Percentiles rank a stretch among this genome's conserved stretches.
Evolutionary conservation across 2,888 invertebrate species (phyloP).

Genomic region (Onchidella celtica): DNA sequence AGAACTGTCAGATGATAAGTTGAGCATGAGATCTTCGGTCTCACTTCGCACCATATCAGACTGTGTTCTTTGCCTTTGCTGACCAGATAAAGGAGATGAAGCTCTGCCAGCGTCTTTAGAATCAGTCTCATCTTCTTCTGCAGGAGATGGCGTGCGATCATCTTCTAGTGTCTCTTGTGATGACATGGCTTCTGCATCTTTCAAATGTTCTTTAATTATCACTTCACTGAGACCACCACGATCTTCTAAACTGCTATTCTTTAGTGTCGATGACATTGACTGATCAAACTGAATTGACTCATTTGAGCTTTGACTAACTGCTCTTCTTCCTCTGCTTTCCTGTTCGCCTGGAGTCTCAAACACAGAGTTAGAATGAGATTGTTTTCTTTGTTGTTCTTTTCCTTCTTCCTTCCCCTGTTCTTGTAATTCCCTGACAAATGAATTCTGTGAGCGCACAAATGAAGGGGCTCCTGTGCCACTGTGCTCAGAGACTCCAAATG

Average conservation of each 20-base stretch:
- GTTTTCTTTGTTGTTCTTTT: neutral
- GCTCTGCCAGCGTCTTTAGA: neutral
- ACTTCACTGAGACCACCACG: neutral
- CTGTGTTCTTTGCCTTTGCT: neutral
- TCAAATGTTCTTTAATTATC: too few species aligned
- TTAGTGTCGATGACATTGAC: neutral
- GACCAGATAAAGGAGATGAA: neutral
- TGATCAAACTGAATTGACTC: neutral
- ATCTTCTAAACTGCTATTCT: neutral
- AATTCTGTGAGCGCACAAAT: neutral
- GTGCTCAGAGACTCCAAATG: conserved; percentile 3
- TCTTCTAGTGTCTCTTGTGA: neutral
- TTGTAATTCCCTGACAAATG: neutral
- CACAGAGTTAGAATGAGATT: neutral
- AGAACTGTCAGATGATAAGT: conserved; percentile 62
- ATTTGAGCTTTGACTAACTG: neutral
- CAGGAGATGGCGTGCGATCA: neutral
- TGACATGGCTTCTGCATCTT: neutral
- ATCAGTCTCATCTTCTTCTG: conserved; percentile 20
- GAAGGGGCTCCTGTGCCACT: neutral
- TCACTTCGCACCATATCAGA: conserved; percentile 74
- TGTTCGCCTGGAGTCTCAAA: neutral
- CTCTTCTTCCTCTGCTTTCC: neutral
- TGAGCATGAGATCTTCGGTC: conserved; percentile 75
- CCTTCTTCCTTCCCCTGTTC: neutral